Conservation (phyloP, 2,113 vertebrate genomes). For the Podarcis raffonei region DNA sequence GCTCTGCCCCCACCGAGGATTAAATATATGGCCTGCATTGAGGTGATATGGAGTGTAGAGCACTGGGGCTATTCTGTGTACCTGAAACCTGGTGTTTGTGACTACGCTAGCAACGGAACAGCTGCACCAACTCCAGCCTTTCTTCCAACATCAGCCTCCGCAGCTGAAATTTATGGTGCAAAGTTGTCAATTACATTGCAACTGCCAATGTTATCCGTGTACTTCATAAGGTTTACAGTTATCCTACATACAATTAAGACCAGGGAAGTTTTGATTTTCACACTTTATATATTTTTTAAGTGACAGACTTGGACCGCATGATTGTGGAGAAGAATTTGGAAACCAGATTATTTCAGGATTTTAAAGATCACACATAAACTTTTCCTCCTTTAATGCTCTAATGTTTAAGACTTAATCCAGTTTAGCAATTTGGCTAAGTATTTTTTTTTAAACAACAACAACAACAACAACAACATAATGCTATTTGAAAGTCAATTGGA, state of each 20-base stretch:
- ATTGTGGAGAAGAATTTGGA: background rate
- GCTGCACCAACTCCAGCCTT: fast-evolving
- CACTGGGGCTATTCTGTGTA: constrained; percentile 13
- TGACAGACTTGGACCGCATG: background rate
- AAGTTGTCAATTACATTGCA: background rate
- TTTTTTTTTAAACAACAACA: no score
- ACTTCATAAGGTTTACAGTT: background rate
- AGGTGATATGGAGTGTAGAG: constrained; percentile 19
- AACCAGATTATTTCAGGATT: background rate
- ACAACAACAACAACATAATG: background rate
- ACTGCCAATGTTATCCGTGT: background rate
- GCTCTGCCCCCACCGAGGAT: constrained; percentile 15
- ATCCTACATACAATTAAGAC: background rate
- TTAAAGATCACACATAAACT: background rate
- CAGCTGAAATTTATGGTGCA: background rate
- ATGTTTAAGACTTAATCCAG: background rate
- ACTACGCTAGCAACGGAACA: fast-evolving
- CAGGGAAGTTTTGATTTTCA: no score
- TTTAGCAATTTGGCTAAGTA: background rate
- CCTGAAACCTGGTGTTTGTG: background rate
- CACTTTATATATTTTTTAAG: background rate
- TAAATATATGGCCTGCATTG: background rate
- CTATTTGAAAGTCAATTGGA: background rate
- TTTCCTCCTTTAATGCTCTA: background rate
- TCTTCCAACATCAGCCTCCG: background rate